Percentiles rank a stretch among this genome's conserved stretches.
phyloP scores from a whole-genome alignment of 2,113 vertebrate genomes.

The Channa argus region DNA sequence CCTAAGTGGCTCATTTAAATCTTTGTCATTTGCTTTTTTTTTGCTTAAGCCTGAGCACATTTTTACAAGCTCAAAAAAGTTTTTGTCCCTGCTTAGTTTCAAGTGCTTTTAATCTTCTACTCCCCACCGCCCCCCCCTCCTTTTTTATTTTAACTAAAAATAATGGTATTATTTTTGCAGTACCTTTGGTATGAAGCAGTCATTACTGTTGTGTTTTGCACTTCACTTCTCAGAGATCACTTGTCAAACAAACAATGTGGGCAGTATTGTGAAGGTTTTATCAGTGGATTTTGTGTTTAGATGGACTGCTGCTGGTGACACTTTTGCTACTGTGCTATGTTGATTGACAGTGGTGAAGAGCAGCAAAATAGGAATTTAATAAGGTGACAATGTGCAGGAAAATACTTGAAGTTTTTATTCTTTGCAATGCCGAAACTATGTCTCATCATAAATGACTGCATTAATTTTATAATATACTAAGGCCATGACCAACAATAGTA shows the following conservation, averaged over 20 bases:
- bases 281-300: background rate
- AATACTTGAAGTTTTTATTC: background rate
- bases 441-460: background rate
- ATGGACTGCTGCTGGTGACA: constrained; percentile 6
- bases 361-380: background rate
- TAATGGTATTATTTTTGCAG: too few species aligned
- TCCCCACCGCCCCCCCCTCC: too few species aligned
- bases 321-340: background rate
- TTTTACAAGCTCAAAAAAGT: background rate
- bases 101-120: background rate
- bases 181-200: background rate
- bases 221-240: background rate
- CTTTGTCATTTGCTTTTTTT: constrained; percentile 7
- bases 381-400: background rate
- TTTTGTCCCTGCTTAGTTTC: background rate
- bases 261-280: background rate
- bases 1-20: constrained; percentile 30
- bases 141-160: background rate
- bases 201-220: background rate
- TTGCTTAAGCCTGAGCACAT: background rate
- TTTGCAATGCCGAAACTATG: background rate
- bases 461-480: too few species aligned
- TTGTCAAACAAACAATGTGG: background rate
- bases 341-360: background rate
- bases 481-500: background rate